Conservation (phyloP, 2,113 vertebrate species). For the Chitala chitala region DNA sequence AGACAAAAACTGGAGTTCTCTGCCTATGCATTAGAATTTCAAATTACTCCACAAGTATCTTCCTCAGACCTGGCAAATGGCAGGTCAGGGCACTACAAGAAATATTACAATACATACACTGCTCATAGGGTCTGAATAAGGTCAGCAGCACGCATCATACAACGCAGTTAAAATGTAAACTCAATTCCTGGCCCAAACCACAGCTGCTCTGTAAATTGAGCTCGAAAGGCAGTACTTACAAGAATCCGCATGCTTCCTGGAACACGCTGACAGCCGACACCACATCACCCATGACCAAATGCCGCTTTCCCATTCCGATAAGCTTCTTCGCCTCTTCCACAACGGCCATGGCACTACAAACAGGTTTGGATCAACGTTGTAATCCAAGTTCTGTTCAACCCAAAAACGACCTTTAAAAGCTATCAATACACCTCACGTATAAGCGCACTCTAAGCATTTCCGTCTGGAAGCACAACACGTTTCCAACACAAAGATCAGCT, state of each 20-base stretch:
- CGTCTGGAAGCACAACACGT: not conserved
- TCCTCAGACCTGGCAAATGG: no score
- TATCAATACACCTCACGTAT: no score
- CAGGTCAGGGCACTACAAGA: no score
- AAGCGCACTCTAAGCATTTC: no score
- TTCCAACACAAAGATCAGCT: no score
- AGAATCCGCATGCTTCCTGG: constrained; percentile 87
- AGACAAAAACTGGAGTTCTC: no score
- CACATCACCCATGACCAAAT: constrained; percentile 92
- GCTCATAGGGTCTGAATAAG: no score
- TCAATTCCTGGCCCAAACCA: not conserved
- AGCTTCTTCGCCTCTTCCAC: constrained; percentile 89
- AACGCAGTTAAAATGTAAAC: no score
- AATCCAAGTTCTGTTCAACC: not conserved
- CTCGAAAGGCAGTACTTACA: constrained; percentile 69
- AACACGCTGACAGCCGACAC: constrained; percentile 86
- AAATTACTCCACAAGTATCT: no score
- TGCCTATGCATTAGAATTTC: no score
- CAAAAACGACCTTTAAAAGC: no score
- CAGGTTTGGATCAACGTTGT: not conserved
- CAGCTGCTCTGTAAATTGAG: not conserved
- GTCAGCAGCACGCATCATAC: no score
- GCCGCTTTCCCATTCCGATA: constrained; percentile 82
- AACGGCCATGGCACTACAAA: constrained; percentile 64
- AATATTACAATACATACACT: not conserved